Evolutionary conservation across 2,888 invertebrate species (phyloP), one percentile per base, ranked within the genome.

Genomic region (Campoletis raptor): DNA sequence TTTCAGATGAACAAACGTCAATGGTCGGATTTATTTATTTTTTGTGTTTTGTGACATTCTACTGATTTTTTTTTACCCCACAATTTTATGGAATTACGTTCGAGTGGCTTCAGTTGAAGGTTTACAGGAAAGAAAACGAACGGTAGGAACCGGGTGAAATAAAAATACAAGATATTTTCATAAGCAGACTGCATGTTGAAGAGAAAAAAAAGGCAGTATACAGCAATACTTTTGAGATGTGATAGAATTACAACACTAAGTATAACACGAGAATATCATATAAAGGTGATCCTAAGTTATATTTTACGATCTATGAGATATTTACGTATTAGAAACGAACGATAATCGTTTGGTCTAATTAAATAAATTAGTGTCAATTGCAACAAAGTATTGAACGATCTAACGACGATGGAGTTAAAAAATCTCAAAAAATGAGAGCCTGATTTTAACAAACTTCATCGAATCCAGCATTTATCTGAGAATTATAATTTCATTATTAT

Each of bases 401-500:
- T 61, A 15, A 30, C 61, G 30, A 30, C n/a, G n/a, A 67, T 67
- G 21, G 57, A 9, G 15, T 18, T 64, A 10, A 69, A n/a, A 18
- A 24, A 30, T 7, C 67, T 15, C 30, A 48, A 74, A 61, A 61
- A 40, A 15, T 15, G 24, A 76, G 42, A 36, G 76, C 18, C 45
- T 40, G 76, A 81, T 84, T 64, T 77, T 70, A 66, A 70, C 69
- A 80, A 67, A 57, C 69, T 69, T 30, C 12, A 40, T 37, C 12
- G 42, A 76, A 69, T 48, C 40, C 69, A 67, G 24, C 7, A 69
- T 30, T 21, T 54, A 72, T 30, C 36, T 45, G 42, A 21, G 69
- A 52, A 15, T 40, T 61, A 52, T 48, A 6, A 52, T 30, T 64
- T 78, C 8, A 18, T 40, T 0, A 72, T 48, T 15, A 37, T 48